phyloP scores from a whole-genome alignment of 2,888 invertebrate species.

The Rhynchonema sp. region DNA sequence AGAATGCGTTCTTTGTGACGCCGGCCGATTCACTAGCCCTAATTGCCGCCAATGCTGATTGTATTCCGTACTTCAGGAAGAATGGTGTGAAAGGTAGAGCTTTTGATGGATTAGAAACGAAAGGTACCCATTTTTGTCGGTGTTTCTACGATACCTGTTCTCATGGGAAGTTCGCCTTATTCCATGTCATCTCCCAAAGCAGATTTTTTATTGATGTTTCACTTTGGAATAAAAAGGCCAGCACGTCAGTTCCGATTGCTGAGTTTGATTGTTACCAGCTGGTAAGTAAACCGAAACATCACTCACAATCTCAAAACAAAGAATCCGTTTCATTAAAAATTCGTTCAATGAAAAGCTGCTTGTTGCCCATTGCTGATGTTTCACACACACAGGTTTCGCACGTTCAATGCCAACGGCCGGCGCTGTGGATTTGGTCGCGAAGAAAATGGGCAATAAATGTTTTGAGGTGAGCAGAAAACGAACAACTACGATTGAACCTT shows the following conservation, averaged over 20 bases:
- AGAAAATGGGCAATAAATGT: constrained; percentile 50
- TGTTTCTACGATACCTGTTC: too few relatives aligned
- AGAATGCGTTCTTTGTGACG: constrained; percentile 85
- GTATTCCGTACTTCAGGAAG: constrained; percentile 89
- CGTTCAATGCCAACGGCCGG: constrained; percentile 43
- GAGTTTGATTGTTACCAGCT: background rate
- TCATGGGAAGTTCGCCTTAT: too few relatives aligned
- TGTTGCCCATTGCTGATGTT: too few relatives aligned
- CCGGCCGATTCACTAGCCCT: constrained; percentile 91
- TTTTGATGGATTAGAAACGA: background rate
- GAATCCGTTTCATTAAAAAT: too few relatives aligned
- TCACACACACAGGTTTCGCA: constrained; percentile 53
- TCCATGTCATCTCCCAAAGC: too few relatives aligned
- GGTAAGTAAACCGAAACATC: background rate
- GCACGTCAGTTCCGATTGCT: too few relatives aligned
- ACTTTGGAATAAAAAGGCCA: too few relatives aligned
- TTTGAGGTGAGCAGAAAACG: constrained; percentile 55
- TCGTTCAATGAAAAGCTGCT: too few relatives aligned
- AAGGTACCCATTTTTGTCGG: too few relatives aligned
- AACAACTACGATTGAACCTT: too few relatives aligned
- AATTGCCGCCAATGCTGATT: constrained; percentile 65
- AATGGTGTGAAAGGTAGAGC: constrained; percentile 47
- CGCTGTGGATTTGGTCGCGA: constrained; percentile 49
- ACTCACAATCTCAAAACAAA: background rate
- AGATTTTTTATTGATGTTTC: too few relatives aligned